phyloP scores from a whole-genome alignment of 1,140 invertebrate species.

The Drosophila grimshawi region DNA sequence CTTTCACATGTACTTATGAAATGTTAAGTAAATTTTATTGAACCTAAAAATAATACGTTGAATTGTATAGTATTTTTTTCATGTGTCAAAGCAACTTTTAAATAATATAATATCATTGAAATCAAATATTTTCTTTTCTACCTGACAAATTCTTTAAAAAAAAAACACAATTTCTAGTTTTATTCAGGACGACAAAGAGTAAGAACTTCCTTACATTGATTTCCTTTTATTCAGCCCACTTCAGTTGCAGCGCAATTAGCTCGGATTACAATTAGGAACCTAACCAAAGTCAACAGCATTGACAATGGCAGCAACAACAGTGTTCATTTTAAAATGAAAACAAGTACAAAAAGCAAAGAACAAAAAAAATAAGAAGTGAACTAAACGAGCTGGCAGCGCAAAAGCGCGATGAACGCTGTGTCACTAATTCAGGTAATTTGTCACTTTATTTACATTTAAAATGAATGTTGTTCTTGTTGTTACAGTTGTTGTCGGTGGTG shows the following conservation, averaged over 20 bases:
- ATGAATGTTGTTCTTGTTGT: conserved; percentile 57
- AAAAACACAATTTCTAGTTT: no score
- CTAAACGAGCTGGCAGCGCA: conserved; percentile 43
- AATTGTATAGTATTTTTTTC: no score
- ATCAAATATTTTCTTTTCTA: no score
- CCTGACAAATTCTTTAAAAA: no score
- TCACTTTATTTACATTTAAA: conserved; percentile 82
- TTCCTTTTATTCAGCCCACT: neutral
- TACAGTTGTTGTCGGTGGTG: conserved; percentile 18
- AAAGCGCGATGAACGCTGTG: conserved; percentile 67
- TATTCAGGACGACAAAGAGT: no score
- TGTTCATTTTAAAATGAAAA: conserved; percentile 54
- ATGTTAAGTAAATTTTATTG: no score
- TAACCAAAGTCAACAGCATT: conserved; percentile 55
- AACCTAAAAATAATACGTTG: no score
- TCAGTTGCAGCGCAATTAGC: conserved; percentile 23
- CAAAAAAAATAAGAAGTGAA: conserved; percentile 1
- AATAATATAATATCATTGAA: no score
- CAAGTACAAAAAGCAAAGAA: conserved; percentile 36
- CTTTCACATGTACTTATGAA: no score
- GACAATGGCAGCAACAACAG: neutral
- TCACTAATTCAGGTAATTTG: conserved; percentile 82
- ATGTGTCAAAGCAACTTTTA: no score
- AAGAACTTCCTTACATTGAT: no score
- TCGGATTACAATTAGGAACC: conserved; percentile 37